Evolutionary conservation across 2,113 vertebrate species (phyloP).

Genomic region (Phasianus colchicus): DNA sequence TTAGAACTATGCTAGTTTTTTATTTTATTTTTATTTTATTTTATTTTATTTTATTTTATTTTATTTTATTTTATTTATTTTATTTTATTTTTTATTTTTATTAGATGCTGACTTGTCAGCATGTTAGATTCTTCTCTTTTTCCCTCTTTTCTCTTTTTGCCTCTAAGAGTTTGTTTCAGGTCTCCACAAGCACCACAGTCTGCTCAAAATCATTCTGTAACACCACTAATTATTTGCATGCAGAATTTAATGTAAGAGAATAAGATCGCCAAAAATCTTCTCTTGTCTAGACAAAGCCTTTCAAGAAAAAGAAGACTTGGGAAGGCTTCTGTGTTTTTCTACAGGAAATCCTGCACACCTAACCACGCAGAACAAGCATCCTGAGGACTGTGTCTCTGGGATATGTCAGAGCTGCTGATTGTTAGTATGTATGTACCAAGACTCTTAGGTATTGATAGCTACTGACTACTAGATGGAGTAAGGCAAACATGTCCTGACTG

Average conservation of each 20-base stretch:
- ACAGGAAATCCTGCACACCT: not conserved
- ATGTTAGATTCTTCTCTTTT: not conserved
- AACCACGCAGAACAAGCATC: not conserved
- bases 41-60: not conserved
- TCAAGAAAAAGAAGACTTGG: not conserved
- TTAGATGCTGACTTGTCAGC: not conserved
- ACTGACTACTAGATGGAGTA: not conserved
- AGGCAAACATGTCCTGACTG: not conserved
- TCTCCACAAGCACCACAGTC: not conserved
- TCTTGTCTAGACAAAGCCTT: conserved; percentile 56
- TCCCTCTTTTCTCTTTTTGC: not conserved
- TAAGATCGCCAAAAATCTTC: conserved; percentile 23
- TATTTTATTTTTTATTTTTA: not conserved
- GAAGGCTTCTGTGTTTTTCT: not conserved
- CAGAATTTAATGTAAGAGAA: conserved; percentile 43
- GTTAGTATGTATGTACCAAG: not conserved
- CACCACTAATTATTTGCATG: conserved; percentile 48
- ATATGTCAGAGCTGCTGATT: not conserved
- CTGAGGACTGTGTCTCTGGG: not conserved
- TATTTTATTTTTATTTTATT: not conserved
- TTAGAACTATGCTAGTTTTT: not conserved
- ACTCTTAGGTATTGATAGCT: not conserved
- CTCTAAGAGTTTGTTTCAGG: conserved; percentile 26
- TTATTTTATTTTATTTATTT: not conserved
- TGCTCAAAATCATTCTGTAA: not conserved